These are phyloP conservation scores for Adoxophyes honmai DNA, from an alignment of 1,140 invertebrate species.

Conservation along the genomic window DNA sequence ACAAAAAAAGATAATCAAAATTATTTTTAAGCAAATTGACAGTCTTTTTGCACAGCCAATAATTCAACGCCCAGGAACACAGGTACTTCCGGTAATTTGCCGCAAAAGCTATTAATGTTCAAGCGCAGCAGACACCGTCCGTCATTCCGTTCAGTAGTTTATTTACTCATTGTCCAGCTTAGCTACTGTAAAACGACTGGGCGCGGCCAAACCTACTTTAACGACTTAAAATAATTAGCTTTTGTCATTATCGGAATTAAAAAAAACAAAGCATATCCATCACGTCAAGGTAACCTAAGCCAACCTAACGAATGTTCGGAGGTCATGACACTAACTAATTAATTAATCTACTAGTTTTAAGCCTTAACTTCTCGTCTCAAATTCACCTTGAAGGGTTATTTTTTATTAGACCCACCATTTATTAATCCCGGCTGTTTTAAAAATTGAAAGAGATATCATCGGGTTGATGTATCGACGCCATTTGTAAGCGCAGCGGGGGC, in stretches of 20 bases:
- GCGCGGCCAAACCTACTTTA: neutral
- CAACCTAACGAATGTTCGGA: neutral
- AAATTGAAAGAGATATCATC: constrained; percentile 76
- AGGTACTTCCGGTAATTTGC: too few relatives aligned
- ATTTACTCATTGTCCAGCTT: neutral
- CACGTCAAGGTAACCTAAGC: constrained; percentile 2
- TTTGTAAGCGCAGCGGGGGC: constrained; percentile 69
- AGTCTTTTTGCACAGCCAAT: too few relatives aligned
- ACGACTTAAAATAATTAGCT: constrained; percentile 7
- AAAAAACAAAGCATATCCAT: constrained; percentile 1
- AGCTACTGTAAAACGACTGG: neutral
- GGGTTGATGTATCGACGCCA: constrained; percentile 69
- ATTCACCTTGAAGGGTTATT: constrained; percentile 45
- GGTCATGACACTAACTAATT: constrained; percentile 14
- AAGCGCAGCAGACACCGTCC: too few relatives aligned
- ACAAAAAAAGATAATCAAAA: too few relatives aligned
- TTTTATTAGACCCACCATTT: constrained; percentile 48
- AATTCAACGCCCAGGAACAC: too few relatives aligned
- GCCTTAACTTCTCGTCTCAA: constrained; percentile 25
- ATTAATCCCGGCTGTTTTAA: constrained; percentile 67
- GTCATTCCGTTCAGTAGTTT: too few relatives aligned
- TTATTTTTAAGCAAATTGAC: too few relatives aligned
- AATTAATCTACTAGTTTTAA: constrained; percentile 18
- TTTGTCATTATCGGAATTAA: constrained; percentile 10
- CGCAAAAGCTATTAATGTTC: too few relatives aligned